These are phyloP conservation scores for Morus bassanus DNA, from an alignment of 2,797 vertebrate species.

Conservation along the genomic window DNA sequence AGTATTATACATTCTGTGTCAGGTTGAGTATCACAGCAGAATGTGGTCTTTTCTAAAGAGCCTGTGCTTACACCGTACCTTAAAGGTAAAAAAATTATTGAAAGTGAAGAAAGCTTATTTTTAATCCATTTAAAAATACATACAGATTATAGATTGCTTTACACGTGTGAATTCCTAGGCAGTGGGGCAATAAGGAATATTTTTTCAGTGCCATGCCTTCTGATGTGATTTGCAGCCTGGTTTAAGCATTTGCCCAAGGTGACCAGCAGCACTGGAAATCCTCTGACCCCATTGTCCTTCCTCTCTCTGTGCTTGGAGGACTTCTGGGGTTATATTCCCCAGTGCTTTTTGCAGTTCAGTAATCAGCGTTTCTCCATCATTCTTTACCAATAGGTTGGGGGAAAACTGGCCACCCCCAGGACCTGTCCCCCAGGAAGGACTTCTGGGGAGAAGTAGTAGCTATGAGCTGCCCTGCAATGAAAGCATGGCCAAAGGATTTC, in stretches of 20 bases:
- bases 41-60: neutral
- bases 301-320: neutral
- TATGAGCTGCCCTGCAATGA: neutral
- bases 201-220: neutral
- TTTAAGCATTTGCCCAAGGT: neutral
- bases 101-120: neutral
- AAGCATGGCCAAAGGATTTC: neutral
- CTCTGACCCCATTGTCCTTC: neutral
- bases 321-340: neutral
- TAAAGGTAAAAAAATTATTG: neutral
- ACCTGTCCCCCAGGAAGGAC: neutral
- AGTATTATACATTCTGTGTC: neutral
- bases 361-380: neutral
- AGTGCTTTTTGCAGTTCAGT: neutral
- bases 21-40: neutral
- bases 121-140: neutral
- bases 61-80: neutral
- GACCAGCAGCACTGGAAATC: neutral
- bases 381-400: neutral
- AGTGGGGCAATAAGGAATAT: neutral
- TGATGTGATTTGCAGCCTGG: neutral
- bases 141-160: neutral
- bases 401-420: neutral
- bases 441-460: neutral
- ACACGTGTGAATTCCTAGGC: neutral